These are phyloP conservation scores for Lipophrys pholis DNA, from an alignment of 2,113 vertebrate genomes.

Conservation along the genomic window DNA sequence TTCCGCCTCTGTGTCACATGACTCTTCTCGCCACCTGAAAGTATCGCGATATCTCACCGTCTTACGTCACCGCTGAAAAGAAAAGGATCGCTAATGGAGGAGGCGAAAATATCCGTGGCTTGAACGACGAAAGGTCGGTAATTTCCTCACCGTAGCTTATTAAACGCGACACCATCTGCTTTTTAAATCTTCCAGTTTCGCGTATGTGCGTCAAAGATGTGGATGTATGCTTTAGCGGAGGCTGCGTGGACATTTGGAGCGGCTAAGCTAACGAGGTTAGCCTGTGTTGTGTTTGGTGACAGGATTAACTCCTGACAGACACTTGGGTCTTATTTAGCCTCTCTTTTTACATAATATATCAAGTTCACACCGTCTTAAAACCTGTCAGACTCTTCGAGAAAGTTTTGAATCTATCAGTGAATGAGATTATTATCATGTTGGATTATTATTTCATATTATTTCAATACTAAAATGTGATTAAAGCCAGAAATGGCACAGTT, in stretches of 20 bases:
- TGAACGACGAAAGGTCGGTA: constrained; percentile 66
- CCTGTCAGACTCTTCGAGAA: too few species aligned
- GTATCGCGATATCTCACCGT: constrained; percentile 51
- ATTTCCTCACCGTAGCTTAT: too few species aligned
- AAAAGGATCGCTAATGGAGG: constrained; percentile 76
- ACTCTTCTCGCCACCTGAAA: constrained; percentile 3
- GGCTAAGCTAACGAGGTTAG: constrained; percentile 62
- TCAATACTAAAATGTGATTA: too few species aligned
- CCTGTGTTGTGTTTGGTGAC: constrained; percentile 38
- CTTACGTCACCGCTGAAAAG: constrained; percentile 17
- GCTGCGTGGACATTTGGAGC: constrained; percentile 32
- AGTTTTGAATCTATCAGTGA: too few species aligned
- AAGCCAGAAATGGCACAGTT: too few species aligned
- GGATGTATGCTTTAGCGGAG: constrained; percentile 3
- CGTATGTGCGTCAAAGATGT: not conserved
- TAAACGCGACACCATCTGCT: rapidly evolving
- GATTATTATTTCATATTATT: not conserved
- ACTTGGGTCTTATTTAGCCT: too few species aligned
- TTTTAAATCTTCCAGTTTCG: rapidly evolving
- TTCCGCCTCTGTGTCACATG: constrained; percentile 68
- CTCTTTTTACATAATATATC: too few species aligned
- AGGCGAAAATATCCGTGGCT: constrained; percentile 16
- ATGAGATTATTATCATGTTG: too few species aligned
- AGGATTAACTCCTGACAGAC: not conserved
- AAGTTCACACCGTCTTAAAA: too few species aligned